Base-by-base conservation (phyloP, 2,113 vertebrate genomes). In the Gallinago media region DNA sequence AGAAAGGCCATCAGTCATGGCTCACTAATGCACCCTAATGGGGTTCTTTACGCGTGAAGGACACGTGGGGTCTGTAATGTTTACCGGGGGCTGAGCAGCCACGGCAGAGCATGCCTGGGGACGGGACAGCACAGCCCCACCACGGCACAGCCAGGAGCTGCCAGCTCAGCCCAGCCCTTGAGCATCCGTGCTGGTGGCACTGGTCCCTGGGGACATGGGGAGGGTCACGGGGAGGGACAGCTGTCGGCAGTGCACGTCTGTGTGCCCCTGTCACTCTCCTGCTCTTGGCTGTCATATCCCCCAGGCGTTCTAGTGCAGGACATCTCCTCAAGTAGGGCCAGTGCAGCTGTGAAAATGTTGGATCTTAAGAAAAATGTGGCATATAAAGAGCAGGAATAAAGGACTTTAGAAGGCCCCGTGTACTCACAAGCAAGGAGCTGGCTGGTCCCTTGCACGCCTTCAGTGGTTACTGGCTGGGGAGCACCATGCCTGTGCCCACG, bases 161-260 rank as follows among this genome's bases (percentile, higher is more conserved):
- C 55, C 1, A 1, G 55, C 79, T 27, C 56, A 25, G 46, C n/a
- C n/a, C 14, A 11, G 44, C 42, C 1, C 0, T n/a, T 2, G 9
- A 65, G 7, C 26, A 6, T 26, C 47, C 3, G 1, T 29, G 58
- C 34, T 2, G 9, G n/a, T 3, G 2, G n/a, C 21, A 42, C 15
- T 3, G 0, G 66, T 18, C 22, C 40, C 44, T 31, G 2, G 3
- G 67, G 68, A 36, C 13, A 18, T 3, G 2, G 40, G 31, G 42
- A 46, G 34, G 38, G 49, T 26, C 0, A 1, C 6, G 0, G 65
- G 31, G 36, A 52, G 19, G 11, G 58, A 13, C 0, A 3, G 11
- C 20, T 25, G 21, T 5, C 1, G 1, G 40, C 31, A 6, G 8
- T 3, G 58, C 19, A 20, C 11, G 3, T 5, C 1, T 12, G 4